These are phyloP conservation scores for Pandemis corylana DNA, from an alignment of 2,888 invertebrate genomes.

Conservation along the genomic window DNA sequence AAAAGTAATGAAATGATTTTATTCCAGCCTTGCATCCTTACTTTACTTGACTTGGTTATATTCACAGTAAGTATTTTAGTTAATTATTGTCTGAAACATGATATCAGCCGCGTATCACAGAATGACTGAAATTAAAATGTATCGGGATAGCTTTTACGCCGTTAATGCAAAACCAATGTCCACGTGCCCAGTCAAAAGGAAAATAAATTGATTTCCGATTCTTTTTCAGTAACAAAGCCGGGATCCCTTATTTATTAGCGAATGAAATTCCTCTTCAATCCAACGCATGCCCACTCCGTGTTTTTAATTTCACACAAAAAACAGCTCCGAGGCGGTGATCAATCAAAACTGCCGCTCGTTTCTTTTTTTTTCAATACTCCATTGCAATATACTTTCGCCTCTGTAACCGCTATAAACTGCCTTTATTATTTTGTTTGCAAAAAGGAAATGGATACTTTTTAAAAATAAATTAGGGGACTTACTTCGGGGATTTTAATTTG, in stretches of 20 bases:
- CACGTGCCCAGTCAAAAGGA: conserved; percentile 55
- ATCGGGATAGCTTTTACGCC: not conserved
- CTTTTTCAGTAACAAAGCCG: conserved; percentile 69
- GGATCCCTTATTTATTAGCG: conserved; percentile 68
- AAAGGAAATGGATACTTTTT: conserved; percentile 77
- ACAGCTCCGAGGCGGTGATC: conserved; percentile 79
- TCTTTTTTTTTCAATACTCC: conserved; percentile 75
- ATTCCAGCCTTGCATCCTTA: too few species aligned
- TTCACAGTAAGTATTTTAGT: not conserved
- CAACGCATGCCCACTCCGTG: conserved; percentile 78
- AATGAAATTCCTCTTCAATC: conserved; percentile 80
- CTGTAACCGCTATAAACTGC: conserved; percentile 78
- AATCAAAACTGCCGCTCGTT: conserved; percentile 80
- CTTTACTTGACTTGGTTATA: too few species aligned
- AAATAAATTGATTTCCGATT: conserved; percentile 74
- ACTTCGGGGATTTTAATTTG: conserved; percentile 7
- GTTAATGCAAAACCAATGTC: conserved; percentile 68
- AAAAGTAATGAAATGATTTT: too few species aligned
- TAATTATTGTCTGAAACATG: not conserved
- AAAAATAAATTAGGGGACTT: conserved; percentile 69
- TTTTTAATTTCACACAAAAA: conserved; percentile 85
- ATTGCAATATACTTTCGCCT: conserved; percentile 81
- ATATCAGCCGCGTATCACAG: not conserved
- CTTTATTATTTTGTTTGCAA: conserved; percentile 78
- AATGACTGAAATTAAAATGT: not conserved